Evolutionary conservation across 2,888 invertebrate genomes (phyloP).

Genomic region (Andrena dorsata): DNA sequence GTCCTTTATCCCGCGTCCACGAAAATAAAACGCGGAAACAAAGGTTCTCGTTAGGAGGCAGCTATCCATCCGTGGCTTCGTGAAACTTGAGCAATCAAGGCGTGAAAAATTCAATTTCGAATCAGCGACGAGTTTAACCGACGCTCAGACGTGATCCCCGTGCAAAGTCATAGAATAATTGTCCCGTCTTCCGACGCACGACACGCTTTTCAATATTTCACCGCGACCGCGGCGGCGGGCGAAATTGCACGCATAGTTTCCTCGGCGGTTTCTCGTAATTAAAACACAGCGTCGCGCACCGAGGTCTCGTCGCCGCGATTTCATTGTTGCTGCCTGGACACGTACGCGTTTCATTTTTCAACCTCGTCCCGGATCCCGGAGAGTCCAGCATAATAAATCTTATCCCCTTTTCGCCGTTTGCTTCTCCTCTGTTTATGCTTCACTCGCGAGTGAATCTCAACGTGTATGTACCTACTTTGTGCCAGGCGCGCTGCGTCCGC

Average conservation of each 20-base stretch:
- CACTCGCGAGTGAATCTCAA: constrained; percentile 49
- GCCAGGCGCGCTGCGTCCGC: not conserved
- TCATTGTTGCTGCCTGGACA: constrained; percentile 39
- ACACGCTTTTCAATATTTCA: constrained; percentile 36
- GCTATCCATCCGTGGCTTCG: not conserved
- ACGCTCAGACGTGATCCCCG: not conserved
- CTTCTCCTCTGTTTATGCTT: constrained; percentile 44
- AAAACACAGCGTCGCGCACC: constrained; percentile 15
- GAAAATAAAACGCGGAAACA: constrained; percentile 28
- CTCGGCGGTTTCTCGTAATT: constrained; percentile 38
- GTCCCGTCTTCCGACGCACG: not conserved
- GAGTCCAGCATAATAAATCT: constrained; percentile 68
- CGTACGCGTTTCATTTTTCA: constrained; percentile 31
- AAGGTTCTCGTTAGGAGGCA: constrained; percentile 42
- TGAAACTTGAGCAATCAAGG: constrained; percentile 20
- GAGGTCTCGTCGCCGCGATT: constrained; percentile 11
- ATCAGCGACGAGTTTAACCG: not conserved
- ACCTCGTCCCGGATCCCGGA: constrained; percentile 34
- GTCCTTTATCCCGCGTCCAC: not conserved
- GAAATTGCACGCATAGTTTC: not conserved
- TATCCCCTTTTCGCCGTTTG: constrained; percentile 45
- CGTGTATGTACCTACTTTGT: not conserved
- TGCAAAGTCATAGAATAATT: constrained; percentile 14
- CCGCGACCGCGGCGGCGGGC: not conserved
- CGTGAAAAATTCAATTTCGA: constrained; percentile 22